Percentiles rank a stretch among this genome's conserved stretches.
phyloP scores from a whole-genome alignment of 2,113 vertebrate genomes.

The Scalopus aquaticus region DNA sequence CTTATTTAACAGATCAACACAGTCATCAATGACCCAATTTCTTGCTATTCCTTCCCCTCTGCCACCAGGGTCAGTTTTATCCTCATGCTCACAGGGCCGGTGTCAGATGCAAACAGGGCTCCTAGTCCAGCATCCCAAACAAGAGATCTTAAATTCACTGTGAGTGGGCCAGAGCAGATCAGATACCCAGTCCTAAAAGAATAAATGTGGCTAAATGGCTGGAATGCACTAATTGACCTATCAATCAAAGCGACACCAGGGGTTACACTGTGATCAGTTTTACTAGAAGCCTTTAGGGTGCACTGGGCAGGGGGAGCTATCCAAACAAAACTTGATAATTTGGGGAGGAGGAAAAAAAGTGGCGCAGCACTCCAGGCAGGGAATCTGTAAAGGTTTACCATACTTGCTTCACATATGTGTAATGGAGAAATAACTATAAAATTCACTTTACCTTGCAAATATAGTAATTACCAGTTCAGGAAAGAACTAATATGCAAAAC shows the following conservation, averaged over 20 bases:
- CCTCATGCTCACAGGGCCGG: not conserved
- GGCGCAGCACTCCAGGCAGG: not conserved
- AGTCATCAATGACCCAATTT: not conserved
- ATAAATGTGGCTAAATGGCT: not conserved
- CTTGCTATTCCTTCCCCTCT: not conserved
- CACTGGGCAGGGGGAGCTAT: not conserved
- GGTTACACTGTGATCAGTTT: not conserved
- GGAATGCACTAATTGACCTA: not conserved
- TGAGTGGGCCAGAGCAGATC: not conserved
- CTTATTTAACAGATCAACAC: not conserved
- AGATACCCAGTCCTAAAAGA: not conserved
- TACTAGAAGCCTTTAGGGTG: not conserved
- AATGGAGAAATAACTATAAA: slow-evolving; percentile 33
- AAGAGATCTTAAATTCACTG: not conserved
- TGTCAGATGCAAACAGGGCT: not conserved
- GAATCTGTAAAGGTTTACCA: not conserved
- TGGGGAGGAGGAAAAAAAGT: slow-evolving; percentile 48
- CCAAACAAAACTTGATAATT: slow-evolving; percentile 22
- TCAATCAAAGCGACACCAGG: not conserved
- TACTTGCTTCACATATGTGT: not conserved
- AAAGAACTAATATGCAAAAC: not conserved
- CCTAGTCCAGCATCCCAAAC: not conserved
- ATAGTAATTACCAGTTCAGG: not conserved
- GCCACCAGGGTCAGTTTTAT: not conserved
- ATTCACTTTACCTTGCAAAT: slow-evolving; percentile 20